Evolutionary conservation across 2,113 vertebrate species (phyloP).

Genomic region (Herpetotheres cachinnans): DNA sequence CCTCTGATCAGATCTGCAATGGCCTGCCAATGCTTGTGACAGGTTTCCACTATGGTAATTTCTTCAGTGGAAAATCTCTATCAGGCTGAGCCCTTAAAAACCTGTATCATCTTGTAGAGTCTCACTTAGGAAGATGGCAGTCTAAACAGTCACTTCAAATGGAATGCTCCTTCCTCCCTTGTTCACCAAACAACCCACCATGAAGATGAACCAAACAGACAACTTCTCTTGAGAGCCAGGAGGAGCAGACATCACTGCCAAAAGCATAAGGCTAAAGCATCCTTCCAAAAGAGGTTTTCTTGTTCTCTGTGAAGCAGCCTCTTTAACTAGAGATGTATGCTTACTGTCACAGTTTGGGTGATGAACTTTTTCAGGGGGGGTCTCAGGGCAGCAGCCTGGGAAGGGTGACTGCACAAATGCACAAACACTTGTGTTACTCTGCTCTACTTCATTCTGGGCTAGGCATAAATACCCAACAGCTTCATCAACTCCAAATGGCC

Average conservation of each 20-base stretch:
- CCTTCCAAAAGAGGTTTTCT: neutral
- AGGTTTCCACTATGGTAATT: neutral
- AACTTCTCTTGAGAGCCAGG: neutral
- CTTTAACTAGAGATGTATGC: neutral
- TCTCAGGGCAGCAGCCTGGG: neutral
- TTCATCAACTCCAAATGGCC: neutral
- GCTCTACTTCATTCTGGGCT: neutral
- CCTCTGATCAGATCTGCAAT: neutral
- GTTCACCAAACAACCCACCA: neutral
- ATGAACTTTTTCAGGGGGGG: neutral
- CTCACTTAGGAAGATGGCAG: neutral
- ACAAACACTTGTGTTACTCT: neutral
- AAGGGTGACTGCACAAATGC: neutral
- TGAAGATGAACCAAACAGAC: neutral
- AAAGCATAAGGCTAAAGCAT: neutral
- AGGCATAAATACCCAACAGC: neutral
- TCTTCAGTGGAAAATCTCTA: neutral
- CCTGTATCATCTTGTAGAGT: neutral
- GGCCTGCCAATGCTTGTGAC: neutral
- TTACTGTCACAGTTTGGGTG: neutral
- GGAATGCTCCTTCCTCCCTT: neutral
- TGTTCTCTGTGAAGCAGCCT: neutral
- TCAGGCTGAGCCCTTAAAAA: neutral
- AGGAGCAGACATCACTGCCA: neutral
- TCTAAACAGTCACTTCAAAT: neutral